A percentile compares a stretch with the other conserved stretches of the same genome.
Evolutionary conservation across 1,140 invertebrate species (phyloP).

Genomic region (Tetramorium parvispinum): DNA sequence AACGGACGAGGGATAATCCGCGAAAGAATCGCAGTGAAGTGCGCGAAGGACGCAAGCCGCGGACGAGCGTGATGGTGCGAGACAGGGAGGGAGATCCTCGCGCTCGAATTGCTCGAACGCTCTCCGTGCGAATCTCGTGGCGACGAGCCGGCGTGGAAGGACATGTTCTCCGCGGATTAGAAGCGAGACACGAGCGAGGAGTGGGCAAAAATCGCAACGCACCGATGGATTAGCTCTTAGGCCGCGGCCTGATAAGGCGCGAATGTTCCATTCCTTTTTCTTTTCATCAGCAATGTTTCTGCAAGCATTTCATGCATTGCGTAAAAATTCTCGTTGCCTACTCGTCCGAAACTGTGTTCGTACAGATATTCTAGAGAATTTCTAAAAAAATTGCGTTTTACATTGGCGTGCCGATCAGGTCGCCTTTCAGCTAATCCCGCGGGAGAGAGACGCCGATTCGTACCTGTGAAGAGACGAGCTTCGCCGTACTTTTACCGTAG

Average conservation of each 20-base stretch:
- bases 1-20: conserved; percentile 7
- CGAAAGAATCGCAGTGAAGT: conserved; percentile 17
- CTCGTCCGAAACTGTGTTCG: not conserved
- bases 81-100: not conserved
- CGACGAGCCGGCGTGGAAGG: not conserved
- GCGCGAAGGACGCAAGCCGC: not conserved
- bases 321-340: not conserved
- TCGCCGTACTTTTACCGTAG: conserved; percentile 15
- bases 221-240: conserved; percentile 39
- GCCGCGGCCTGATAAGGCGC: not conserved
- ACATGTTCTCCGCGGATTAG: not conserved
- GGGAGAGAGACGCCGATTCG: not conserved
- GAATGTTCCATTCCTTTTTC: not conserved
- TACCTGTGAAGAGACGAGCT: conserved; percentile 59
- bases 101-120: not conserved
- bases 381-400: not conserved
- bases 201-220: not conserved
- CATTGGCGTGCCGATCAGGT: not conserved
- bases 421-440: conserved; percentile 14
- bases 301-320: not conserved
- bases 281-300: not conserved
- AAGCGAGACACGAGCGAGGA: not conserved
- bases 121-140: not conserved
- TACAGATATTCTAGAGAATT: not conserved
- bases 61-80: conserved; percentile 4